Conservation (phyloP, 1,140 invertebrate species). For the Euura lappo region DNA sequence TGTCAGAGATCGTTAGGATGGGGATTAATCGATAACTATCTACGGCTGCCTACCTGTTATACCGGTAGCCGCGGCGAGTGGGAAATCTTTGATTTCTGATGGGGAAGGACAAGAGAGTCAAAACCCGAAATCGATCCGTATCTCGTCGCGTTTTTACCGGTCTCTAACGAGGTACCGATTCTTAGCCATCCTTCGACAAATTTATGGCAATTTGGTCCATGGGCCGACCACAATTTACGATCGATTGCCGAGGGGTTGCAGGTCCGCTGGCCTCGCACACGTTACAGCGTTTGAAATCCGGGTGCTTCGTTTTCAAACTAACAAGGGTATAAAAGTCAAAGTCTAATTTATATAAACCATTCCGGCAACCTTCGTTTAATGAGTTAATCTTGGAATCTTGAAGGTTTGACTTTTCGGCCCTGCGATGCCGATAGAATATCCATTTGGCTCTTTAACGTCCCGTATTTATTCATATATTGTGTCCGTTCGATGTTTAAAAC, state of each 20-base stretch:
- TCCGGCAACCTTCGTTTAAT: neutral
- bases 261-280: neutral
- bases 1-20: too few relatives aligned
- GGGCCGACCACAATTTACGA: constrained; percentile 5
- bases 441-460: neutral
- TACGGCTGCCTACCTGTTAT: too few relatives aligned
- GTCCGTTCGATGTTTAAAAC: neutral
- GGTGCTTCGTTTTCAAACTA: constrained; percentile 13
- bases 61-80: neutral
- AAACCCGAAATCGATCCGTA: neutral
- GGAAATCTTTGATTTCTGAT: neutral
- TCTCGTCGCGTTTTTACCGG: neutral
- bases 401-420: neutral
- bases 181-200: constrained; percentile 7
- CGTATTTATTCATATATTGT: neutral
- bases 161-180: constrained; percentile 10
- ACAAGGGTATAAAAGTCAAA: constrained; percentile 16
- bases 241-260: constrained; percentile 6
- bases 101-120: neutral
- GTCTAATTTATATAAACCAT: constrained; percentile 6
- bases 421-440: neutral
- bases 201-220: constrained; percentile 12
- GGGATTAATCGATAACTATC: too few relatives aligned
- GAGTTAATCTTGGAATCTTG: constrained; percentile 9
- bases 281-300: neutral